These are phyloP conservation scores for Pristionchus arcanus DNA, from an alignment of 2,888 invertebrate species.

Conservation along the genomic window DNA sequence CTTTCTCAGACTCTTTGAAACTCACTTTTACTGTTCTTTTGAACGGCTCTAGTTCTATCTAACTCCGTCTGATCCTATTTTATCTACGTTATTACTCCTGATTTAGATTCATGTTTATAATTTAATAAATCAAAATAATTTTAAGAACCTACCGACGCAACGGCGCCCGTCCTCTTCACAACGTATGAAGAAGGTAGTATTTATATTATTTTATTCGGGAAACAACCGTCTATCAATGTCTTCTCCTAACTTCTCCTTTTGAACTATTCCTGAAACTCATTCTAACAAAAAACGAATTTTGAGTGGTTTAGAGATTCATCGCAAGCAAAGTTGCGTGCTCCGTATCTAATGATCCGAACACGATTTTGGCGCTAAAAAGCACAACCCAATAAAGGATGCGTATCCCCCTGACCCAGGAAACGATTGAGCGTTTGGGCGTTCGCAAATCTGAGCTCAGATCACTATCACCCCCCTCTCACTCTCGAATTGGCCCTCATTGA, in stretches of 20 bases:
- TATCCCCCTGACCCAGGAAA: neutral
- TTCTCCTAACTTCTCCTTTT: neutral
- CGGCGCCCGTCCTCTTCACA: slow-evolving; percentile 11
- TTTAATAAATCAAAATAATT: too few species aligned
- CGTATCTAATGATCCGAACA: too few species aligned
- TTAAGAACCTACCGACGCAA: neutral
- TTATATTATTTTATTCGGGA: neutral
- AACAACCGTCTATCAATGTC: neutral
- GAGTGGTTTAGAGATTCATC: too few species aligned
- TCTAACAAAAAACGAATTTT: neutral
- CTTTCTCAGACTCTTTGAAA: neutral
- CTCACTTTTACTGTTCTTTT: neutral
- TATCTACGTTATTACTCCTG: too few species aligned
- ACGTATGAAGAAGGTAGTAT: slow-evolving; percentile 26
- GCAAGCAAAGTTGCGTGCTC: neutral
- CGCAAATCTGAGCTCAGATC: slow-evolving; percentile 8
- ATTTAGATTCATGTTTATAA: too few species aligned
- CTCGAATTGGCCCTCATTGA: slow-evolving; percentile 9
- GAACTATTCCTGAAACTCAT: neutral
- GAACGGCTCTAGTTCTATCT: neutral
- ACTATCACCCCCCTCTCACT: neutral
- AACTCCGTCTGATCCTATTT: too few species aligned
- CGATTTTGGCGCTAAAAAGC: too few species aligned
- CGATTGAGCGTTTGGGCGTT: neutral
- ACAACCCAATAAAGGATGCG: neutral